Base-by-base conservation (phyloP, 2,797 vertebrate species). In the Falco peregrinus region DNA sequence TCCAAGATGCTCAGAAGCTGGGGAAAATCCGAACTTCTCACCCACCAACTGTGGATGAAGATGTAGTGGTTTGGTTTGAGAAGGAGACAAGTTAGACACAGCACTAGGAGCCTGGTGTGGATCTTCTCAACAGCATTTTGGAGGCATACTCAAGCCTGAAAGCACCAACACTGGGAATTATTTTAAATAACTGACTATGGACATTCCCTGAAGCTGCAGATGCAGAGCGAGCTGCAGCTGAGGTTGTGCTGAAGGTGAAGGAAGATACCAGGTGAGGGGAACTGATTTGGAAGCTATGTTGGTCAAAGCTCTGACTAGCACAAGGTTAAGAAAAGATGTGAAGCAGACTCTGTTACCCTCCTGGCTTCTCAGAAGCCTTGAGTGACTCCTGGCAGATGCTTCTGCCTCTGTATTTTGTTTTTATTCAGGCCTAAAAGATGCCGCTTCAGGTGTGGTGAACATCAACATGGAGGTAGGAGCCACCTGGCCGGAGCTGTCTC, bases 21-120 rank as follows among this genome's bases (percentile, higher is more conserved):
- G 16, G 11, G 7, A 10, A 61, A 22, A 3, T 51, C 25, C 50
- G 56, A 84, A 28, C 16, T 39, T 3, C 12, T 65, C 24, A 13
- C 14, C 13, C 22, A 3, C 18, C 28, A 41, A 0, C 25, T 60
- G 39, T 3, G 10, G 22, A 10, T 59, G 22, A 51, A 74, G 50
- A 22, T 0, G 0, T 4, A 28, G 47, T 1, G 2, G 11, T 63
- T 87, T 3, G 1, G 1, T 3, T 71, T 64, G 37, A 28, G 45
- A 65, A 81, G 26, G 14, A 80, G 41, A n/a, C 0, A 5, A 68
- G 16, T 18, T 45, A 64, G 5, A 24, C 21, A 14, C 17, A 26
- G 6, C 26, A 31, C 18, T 8, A 20, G 22, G 22, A 78, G 5
- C 5, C 35, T 20, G 19, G 26, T n/a, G 48, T 59, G 43, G 33